A percentile compares a stretch with the other conserved stretches of the same genome.
Evolutionary conservation across 1,140 invertebrate genomes (phyloP).

Genomic region (Hestina assimilis): DNA sequence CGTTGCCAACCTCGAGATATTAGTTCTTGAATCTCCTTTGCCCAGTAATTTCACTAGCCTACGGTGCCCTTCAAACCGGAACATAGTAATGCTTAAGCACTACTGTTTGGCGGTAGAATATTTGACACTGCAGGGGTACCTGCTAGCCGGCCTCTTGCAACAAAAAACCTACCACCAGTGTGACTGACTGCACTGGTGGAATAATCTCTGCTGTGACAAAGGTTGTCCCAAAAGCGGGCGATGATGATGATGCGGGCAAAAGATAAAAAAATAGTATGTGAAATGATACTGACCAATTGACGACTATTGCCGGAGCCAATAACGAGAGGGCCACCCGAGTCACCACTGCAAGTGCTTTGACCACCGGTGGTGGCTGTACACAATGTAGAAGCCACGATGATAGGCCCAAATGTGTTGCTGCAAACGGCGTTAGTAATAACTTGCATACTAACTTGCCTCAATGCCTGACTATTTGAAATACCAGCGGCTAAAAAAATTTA

Average conservation of each 20-base stretch:
- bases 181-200: too few species aligned
- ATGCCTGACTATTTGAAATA: constrained; percentile 17
- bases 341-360: constrained; percentile 27
- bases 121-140: too few species aligned
- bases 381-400: constrained; percentile 22
- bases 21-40: too few species aligned
- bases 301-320: background rate
- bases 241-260: background rate
- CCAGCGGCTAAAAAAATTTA: constrained; percentile 9
- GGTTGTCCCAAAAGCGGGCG: too few species aligned
- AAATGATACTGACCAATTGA: constrained; percentile 16
- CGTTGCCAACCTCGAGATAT: too few species aligned
- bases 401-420: constrained; percentile 6
- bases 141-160: too few species aligned
- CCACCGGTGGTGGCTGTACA: constrained; percentile 21
- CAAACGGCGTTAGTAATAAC: constrained; percentile 33
- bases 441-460: constrained; percentile 27
- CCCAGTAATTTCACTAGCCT: too few species aligned
- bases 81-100: too few species aligned
- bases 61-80: too few species aligned
- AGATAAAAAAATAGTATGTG: background rate
- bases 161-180: too few species aligned
- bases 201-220: too few species aligned
- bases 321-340: constrained; percentile 26
- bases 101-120: too few species aligned